Base-by-base conservation (phyloP, 2,888 invertebrate genomes). In the Eumacrocentrus americanus region DNA sequence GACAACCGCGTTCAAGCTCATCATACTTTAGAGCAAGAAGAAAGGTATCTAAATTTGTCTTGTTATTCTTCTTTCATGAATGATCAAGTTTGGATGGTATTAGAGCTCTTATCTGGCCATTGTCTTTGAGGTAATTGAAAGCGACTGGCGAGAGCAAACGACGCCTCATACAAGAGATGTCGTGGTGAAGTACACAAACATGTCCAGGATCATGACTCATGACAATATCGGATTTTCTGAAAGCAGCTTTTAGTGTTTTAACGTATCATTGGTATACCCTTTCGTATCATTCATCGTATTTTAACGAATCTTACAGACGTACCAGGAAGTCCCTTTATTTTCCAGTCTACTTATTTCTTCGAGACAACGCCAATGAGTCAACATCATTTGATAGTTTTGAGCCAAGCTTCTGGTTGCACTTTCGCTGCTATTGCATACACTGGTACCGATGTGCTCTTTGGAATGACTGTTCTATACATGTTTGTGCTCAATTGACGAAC, bases 401-500 rank as follows among this genome's bases (percentile, higher is more conserved):
- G 42, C 14, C 62, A 62, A 23, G 25, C 7, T 1, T 9, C 53
- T 11, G 37, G 12, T n/a, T 38, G 40, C 42, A 9, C 37, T 5
- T 11, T 58, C 29, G 57, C 58, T 2, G 38, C 34, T 18, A 23
- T 54, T 42, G 40, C 29, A 18, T 61, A 57, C 23, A 22, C 9
- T n/a, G n/a, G n/a, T n/a, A n/a, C n/a, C n/a, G n/a, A n/a, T n/a
- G n/a, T n/a, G n/a, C n/a, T n/a, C n/a, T 62, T 62, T n/a, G n/a
- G n/a, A n/a, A n/a, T n/a, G n/a, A n/a, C n/a, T n/a, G n/a, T n/a
- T n/a, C n/a, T n/a, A n/a, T n/a, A n/a, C 58, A 59, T 44, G 54
- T 40, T 9, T 59, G 62, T 7, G 48, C 54, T 7, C 62, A 62
- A 18, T 23, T 62, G 20, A n/a, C n/a, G 58, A 59, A 18, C 58